These are phyloP conservation scores for Euphydryas editha DNA, from an alignment of 2,888 invertebrate genomes.

Conservation along the genomic window DNA sequence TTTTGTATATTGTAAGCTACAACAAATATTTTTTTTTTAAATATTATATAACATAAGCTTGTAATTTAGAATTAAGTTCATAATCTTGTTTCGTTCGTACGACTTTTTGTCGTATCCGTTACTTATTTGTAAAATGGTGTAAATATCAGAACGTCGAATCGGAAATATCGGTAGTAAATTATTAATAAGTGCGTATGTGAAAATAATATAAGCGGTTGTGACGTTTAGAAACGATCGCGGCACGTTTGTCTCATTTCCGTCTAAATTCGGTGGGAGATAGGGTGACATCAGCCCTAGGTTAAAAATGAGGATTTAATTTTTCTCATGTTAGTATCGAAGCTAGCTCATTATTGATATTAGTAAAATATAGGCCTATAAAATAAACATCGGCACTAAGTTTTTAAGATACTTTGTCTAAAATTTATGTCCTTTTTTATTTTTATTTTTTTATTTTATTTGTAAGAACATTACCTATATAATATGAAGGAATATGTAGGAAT, in stretches of 20 bases:
- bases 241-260: slow-evolving; percentile 68
- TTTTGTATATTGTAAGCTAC: too few species aligned
- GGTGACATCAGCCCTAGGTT: slow-evolving; percentile 42
- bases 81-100: background rate
- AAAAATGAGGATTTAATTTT: background rate
- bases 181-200: slow-evolving; percentile 32
- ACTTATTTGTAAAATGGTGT: background rate
- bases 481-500: too few species aligned
- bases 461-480: too few species aligned
- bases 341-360: too few species aligned
- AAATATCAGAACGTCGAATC: background rate
- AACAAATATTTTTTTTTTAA: too few species aligned
- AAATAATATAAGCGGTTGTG: slow-evolving; percentile 40
- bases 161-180: slow-evolving; percentile 1
- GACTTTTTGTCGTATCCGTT: background rate
- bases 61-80: background rate
- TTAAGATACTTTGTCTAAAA: too few species aligned
- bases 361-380: too few species aligned
- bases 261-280: slow-evolving; percentile 50
- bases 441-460: too few species aligned
- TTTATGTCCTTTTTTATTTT: too few species aligned
- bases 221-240: slow-evolving; percentile 49
- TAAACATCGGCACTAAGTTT: too few species aligned
- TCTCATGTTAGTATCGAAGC: background rate
- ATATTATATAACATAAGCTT: too few species aligned